Evolutionary conservation across 2,113 vertebrate species (phyloP), one percentile per base, ranked within the genome.

Genomic region (Hippocampus abdominalis): DNA sequence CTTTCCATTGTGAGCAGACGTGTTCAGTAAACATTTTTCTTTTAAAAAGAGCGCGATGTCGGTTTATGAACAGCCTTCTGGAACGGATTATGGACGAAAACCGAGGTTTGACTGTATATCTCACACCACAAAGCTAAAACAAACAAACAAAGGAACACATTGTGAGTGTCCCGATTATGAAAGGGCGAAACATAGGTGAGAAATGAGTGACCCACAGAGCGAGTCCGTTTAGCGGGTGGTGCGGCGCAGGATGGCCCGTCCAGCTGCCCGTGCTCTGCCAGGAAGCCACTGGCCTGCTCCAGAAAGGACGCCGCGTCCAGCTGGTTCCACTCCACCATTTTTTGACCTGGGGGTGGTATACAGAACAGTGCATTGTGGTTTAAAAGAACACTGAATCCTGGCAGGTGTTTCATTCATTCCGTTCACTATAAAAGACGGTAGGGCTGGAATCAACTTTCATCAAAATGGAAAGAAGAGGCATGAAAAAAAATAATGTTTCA

Each of bases 281-380:
- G 91, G 90, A 99, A 99, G 72, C 96, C 95, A 0, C 94, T 94
- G 62, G 96, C 94, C 91, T 98, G 97, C 88, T 99, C 97, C 90
- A 99, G 83, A 85, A 99, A 98, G 21, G 97, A 98, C 36, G 94
- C 89, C 80, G 96, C 97, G n/a, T 99, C 97, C 69, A 99, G 88
- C 82, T 98, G 94, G 85, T 97, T 98, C 96, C 96, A 98, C 85
- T 99, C 97, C 84, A 99, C 96, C 79, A 99, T 93, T 81, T 99
- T 99, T 86, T 99, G 96, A 83, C 97, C 97, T 99, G 11, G 29
- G 29, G 56, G 21, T 21, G 13, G 72, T 63, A 29, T 54, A 73
- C 32, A 36, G 36, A 20, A 1, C 4, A 39, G 72, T 53, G 68
- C 4, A 39, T 70, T 53, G 69, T n/a, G 4, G 64, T 71, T 39